Evolutionary conservation across 1,140 invertebrate genomes (phyloP).

Genomic region (Drosophila erecta): DNA sequence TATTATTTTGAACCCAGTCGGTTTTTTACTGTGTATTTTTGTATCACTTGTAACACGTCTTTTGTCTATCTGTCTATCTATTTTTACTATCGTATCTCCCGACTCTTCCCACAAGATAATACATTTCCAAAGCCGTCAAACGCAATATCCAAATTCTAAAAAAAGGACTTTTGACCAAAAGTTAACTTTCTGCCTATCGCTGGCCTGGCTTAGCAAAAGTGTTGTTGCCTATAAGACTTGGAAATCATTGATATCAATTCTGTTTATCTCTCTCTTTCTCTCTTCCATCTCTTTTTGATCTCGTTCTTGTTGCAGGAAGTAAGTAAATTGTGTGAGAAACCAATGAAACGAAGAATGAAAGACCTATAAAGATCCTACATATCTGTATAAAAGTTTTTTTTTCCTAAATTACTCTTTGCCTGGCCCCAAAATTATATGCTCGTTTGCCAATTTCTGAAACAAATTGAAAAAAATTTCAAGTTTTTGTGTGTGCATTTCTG

Average conservation of each 20-base stretch:
- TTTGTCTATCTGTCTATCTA: slow-evolving; percentile 36
- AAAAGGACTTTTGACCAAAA: slow-evolving; percentile 47
- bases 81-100: slow-evolving; percentile 24
- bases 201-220: slow-evolving; percentile 72
- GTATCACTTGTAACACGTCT: slow-evolving; percentile 64
- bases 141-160: slow-evolving; percentile 50
- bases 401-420: slow-evolving; percentile 25
- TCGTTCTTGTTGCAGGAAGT: slow-evolving; percentile 80
- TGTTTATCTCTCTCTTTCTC: slow-evolving; percentile 72
- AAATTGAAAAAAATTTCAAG: slow-evolving; percentile 17
- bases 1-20: slow-evolving; percentile 5
- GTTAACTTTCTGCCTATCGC: slow-evolving; percentile 73
- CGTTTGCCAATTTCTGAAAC: slow-evolving; percentile 48
- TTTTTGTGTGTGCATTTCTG: slow-evolving; percentile 39
- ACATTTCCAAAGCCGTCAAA: slow-evolving; percentile 51
- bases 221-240: slow-evolving; percentile 69
- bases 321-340: slow-evolving; percentile 75
- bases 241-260: slow-evolving; percentile 70
- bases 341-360: slow-evolving; percentile 52
- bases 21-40: slow-evolving; percentile 49
- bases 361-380: slow-evolving; percentile 23
- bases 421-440: slow-evolving; percentile 31
- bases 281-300: slow-evolving; percentile 56
- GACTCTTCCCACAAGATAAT: slow-evolving; percentile 25
- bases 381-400: slow-evolving; percentile 35